phyloP scores from a whole-genome alignment of 1,140 invertebrate genomes.

The Heliconius hermathena region DNA sequence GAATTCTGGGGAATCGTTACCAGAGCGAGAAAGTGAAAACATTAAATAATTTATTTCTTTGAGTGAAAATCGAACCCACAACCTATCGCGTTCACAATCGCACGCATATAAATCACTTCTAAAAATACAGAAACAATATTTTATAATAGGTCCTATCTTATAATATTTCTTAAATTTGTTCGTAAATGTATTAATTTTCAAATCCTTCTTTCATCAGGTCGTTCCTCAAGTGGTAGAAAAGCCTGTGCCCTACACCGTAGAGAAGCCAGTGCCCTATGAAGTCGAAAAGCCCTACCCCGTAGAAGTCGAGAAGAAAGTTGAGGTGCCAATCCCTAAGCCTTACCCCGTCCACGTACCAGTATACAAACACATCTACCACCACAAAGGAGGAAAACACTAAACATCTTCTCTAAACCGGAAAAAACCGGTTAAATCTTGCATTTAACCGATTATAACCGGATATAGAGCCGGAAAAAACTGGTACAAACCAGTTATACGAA shows the following conservation, averaged over 20 bases:
- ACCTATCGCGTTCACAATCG: no score
- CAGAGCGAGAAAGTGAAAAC: no score
- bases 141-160: no score
- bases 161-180: no score
- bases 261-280: conserved; percentile 89
- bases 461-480: conserved; percentile 6
- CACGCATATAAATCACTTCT: no score
- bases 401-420: conserved; percentile 51
- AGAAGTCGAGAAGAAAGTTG: conserved; percentile 89
- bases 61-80: no score
- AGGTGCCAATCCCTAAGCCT: conserved; percentile 88
- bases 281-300: conserved; percentile 90
- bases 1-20: neutral
- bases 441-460: conserved; percentile 36
- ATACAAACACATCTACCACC: conserved; percentile 90
- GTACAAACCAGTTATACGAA: neutral
- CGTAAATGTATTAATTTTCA: neutral
- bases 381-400: conserved; percentile 83
- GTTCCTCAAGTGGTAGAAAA: conserved; percentile 86
- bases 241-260: conserved; percentile 88
- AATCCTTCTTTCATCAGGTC: conserved; percentile 62
- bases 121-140: no score
- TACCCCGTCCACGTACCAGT: conserved; percentile 91
- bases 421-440: conserved; percentile 25
- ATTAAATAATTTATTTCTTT: no score